Evolutionary conservation across 2,797 vertebrate genomes (phyloP).

Genomic region (Chelonia mydas): DNA sequence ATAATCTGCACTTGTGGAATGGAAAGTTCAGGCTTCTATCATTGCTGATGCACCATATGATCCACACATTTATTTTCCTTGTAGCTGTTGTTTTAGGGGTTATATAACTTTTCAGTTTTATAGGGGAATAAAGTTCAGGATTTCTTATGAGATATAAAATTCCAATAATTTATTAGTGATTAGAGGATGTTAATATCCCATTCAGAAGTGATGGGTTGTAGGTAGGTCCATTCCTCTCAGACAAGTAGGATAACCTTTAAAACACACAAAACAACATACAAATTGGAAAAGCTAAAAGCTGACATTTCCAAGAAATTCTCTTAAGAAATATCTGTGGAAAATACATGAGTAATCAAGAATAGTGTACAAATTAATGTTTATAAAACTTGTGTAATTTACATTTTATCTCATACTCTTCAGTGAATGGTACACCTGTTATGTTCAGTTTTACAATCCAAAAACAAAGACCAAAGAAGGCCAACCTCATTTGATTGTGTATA

Average conservation of each 20-base stretch:
- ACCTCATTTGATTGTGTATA: constrained; percentile 79
- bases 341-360: constrained; percentile 61
- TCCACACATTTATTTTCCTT: constrained; percentile 31
- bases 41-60: constrained; percentile 62
- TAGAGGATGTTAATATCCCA: constrained; percentile 54
- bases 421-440: constrained; percentile 75
- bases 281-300: constrained; percentile 64
- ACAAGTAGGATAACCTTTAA: constrained; percentile 77
- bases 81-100: constrained; percentile 35
- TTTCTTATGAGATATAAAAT: constrained; percentile 71
- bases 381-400: constrained; percentile 57
- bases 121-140: constrained; percentile 47
- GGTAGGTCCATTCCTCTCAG: constrained; percentile 67
- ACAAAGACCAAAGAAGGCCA: constrained; percentile 88
- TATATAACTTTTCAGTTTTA: constrained; percentile 39
- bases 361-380: constrained; percentile 52
- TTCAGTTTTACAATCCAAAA: constrained; percentile 80
- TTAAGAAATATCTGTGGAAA: constrained; percentile 65
- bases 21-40: constrained; percentile 64
- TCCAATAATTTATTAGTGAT: constrained; percentile 46
- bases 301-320: constrained; percentile 77
- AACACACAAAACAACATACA: constrained; percentile 61
- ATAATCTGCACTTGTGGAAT: constrained; percentile 78
- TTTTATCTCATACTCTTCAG: constrained; percentile 68
- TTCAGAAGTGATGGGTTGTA: constrained; percentile 58